These are phyloP conservation scores for Salvator merianae DNA, from an alignment of 2,113 vertebrate species.

Conservation along the genomic window DNA sequence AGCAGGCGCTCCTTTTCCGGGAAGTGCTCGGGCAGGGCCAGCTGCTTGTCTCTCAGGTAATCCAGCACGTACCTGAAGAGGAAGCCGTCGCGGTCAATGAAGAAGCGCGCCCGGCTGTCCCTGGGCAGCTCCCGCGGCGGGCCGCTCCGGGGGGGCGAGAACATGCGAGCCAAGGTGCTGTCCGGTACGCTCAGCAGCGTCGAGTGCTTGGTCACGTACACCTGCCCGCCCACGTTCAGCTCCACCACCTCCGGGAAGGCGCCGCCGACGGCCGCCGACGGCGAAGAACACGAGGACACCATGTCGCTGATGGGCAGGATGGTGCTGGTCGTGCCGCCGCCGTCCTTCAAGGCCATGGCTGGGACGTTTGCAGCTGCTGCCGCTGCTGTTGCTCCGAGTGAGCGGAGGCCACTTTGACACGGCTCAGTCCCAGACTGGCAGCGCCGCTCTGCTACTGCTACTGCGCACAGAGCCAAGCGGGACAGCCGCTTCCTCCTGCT, in stretches of 20 bases:
- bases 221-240: constrained; percentile 90
- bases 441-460: too few relatives aligned
- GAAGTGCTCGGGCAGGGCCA: constrained; percentile 88
- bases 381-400: neutral
- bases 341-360: constrained; percentile 87
- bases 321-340: constrained; percentile 71
- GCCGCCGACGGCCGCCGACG: constrained; percentile 67
- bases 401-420: neutral
- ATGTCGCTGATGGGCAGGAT: constrained; percentile 89
- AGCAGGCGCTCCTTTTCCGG: constrained; percentile 88
- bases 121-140: constrained; percentile 80
- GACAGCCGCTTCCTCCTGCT: neutral
- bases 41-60: constrained; percentile 86
- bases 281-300: constrained; percentile 52
- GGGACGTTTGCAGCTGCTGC: constrained; percentile 46
- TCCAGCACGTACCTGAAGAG: constrained; percentile 91
- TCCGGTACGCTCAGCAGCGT: constrained; percentile 88
- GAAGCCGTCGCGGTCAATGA: constrained; percentile 90
- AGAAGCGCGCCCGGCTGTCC: constrained; percentile 88
- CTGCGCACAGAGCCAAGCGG: constrained; percentile 32
- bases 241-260: constrained; percentile 88
- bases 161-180: constrained; percentile 84
- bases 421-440: neutral
- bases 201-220: constrained; percentile 87
- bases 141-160: constrained; percentile 74